Base-by-base conservation (phyloP, 2,113 vertebrate genomes). In the Pomatorhinus ruficollis region DNA sequence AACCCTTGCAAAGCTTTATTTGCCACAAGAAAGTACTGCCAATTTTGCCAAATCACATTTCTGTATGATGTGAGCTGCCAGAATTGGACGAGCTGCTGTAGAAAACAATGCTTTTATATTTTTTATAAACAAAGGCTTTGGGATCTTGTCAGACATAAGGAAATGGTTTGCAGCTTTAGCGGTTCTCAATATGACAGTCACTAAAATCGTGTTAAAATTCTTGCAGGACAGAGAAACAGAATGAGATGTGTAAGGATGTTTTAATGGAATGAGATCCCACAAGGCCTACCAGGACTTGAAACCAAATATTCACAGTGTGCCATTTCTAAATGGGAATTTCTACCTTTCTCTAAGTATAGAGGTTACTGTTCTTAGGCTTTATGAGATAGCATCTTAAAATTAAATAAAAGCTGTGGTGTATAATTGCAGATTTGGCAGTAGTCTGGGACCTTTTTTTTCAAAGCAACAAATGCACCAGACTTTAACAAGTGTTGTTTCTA, bases 71-170 rank as follows among this genome's bases (percentile, higher is more conserved):
- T 92, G 57, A 87, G 56, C 60, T 87, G 60, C 64, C 56, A 49
- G 63, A 81, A 10, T 68, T 53, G 72, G 69, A 49, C 77, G 81
- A 89, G 52, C 28, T 75, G 35, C 72, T 78, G n/a, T 89, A 89
- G 60, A 87, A 94, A 92, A 82, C 53, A 92, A 87, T 78, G 69
- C 35, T 92, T 90, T 86, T 87, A 20, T 91, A 56, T 25, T 81
- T 30, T 78, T 82, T 95, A 68, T 89, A 68, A 87, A 75, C 42
- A 89, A 87, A 78, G 18, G 28, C 37, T 95, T 88, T 53, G 35
- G 27, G 39, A 60, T 79, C n/a, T 72, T 87, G 56, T 40, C 44
- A 60, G 40, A 52, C 52, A 42, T 27, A 57, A 84, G 77, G 76
- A 95, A 92, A 37, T 40, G 11, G 15, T 83, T 81, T 82, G 15